Base-by-base conservation (phyloP, 2,888 invertebrate genomes). In the Amorpha juglandis region DNA sequence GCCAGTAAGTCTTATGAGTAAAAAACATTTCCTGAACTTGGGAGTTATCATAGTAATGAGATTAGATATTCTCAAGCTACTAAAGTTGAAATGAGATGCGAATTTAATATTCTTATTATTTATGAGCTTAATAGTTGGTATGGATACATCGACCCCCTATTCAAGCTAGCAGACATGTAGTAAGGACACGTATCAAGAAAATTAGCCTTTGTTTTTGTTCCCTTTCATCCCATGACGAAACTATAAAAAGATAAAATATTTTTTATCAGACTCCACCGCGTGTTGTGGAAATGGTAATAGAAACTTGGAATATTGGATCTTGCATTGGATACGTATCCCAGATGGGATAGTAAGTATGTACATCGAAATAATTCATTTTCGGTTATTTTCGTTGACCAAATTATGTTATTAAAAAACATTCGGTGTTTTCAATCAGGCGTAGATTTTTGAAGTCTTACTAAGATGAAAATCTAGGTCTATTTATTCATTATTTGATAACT, bases 151-250 rank as follows among this genome's bases (percentile, higher is more conserved):
- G 21, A 50, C n/a, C 42, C 14, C 9, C 33, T 4, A 45, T 33
- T 53, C 12, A 21, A 27, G n/a, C 53, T 21, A 45, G 27, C 38
- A 52, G 21, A 42, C 64, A 63, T 14, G 68, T 64, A 65, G 51
- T 53, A 50, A 62, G 73, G 69, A 72, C 67, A 58, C 65, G 67
- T 72, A 68, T 68, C 70, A 70, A 73, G 71, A 67, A 75, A 74
- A 74, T 77, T 72, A 74, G 70, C 71, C 65, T 70, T 74, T 78
- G 74, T 81, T 79, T 78, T 79, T 74, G 70, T 73, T 72, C 67
- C 68, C 66, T 69, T 71, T 70, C 66, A 65, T 69, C 65, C 38
- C 38, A 7, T 70, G 69, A 75, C 70, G 75, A 73, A 69, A 27
- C 27, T 1, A 65, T 62, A 70, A 76, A 75, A 74, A 72, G 66